phyloP scores from a whole-genome alignment of 2,797 vertebrate species.

The Micromesistius poutassou region DNA sequence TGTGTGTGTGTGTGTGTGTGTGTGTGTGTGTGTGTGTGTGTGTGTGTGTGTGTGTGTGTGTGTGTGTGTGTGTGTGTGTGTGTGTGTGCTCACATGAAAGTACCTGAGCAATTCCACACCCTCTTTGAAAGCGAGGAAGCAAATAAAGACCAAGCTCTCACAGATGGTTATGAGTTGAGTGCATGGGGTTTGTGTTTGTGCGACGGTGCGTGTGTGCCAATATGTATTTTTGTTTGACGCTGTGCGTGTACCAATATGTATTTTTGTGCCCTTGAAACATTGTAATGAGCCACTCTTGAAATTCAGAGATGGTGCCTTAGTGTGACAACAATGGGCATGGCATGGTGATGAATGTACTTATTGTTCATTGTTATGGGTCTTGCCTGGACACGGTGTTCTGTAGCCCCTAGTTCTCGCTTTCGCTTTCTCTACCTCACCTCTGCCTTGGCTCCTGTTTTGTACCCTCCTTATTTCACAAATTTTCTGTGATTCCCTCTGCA shows the following conservation, averaged over 20 bases:
- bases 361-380: background rate
- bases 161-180: background rate
- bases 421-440: background rate
- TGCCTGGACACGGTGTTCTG: background rate
- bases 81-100: background rate
- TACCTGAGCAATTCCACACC: background rate
- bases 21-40: constrained; percentile 1
- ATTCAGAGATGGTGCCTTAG: too few relatives aligned
- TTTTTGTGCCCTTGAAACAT: background rate
- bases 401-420: background rate
- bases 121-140: constrained; percentile 19
- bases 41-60: constrained; percentile 2
- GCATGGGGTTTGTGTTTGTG: background rate
- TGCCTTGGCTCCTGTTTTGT: too few relatives aligned
- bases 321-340: background rate
- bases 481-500: too few relatives aligned
- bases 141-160: constrained; percentile 20
- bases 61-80: background rate
- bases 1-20: background rate
- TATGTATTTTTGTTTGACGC: background rate
- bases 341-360: background rate
- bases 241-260: background rate
- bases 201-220: background rate
- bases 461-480: background rate
- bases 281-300: too few relatives aligned